phyloP scores from a whole-genome alignment of 1,140 invertebrate genomes.

The Chironomus striatipennis region DNA sequence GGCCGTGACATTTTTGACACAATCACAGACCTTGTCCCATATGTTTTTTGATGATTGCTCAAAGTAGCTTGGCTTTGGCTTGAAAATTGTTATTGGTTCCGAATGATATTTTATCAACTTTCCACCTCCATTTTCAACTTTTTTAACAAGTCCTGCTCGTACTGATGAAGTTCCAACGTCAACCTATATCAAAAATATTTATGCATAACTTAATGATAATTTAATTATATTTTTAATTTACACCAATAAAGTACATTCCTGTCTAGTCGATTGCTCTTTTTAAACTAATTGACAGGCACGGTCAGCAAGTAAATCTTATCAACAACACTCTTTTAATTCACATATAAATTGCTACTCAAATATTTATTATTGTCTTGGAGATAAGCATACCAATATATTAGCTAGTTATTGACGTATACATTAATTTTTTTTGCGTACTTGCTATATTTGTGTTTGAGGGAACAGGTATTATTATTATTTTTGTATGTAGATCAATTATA shows the following conservation, averaged over 20 bases:
- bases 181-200: constrained; percentile 72
- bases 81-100: constrained; percentile 44
- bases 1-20: constrained; percentile 32
- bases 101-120: constrained; percentile 54
- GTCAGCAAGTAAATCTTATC: constrained; percentile 7
- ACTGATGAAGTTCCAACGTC: constrained; percentile 90
- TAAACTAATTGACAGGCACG: background rate
- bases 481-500: background rate
- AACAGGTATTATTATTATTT: too few species aligned
- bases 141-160: constrained; percentile 65
- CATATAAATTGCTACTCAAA: background rate
- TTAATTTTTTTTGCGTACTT: too few species aligned
- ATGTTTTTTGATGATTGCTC: constrained; percentile 91
- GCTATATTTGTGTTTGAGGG: too few species aligned
- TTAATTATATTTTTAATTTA: constrained; percentile 2
- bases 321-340: background rate
- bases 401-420: too few species aligned
- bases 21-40: constrained; percentile 54
- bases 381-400: background rate
- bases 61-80: constrained; percentile 56
- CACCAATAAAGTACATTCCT: constrained; percentile 19
- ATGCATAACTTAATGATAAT: constrained; percentile 28
- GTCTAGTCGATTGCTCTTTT: background rate
- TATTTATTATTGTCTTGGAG: background rate
- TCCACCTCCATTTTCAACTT: constrained; percentile 48